phyloP scores from a whole-genome alignment of 1,140 invertebrate species.

The Aethina tumida region DNA sequence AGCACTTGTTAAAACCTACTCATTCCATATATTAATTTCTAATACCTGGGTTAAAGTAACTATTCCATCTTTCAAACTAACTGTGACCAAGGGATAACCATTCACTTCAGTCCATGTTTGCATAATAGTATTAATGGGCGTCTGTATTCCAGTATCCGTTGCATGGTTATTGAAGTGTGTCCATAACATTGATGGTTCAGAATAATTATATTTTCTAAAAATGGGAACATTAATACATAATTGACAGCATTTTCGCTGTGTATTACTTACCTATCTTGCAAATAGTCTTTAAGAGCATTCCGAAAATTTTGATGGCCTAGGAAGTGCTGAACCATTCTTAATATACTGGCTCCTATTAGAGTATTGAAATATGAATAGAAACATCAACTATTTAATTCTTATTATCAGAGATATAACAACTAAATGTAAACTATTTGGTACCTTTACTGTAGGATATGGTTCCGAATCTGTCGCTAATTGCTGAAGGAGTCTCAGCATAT shows the following conservation, averaged over 20 bases:
- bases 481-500: constrained; percentile 17
- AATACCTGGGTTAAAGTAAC: constrained; percentile 17
- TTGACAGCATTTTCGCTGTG: too few species aligned
- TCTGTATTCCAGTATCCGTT: too few species aligned
- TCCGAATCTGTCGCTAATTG: constrained; percentile 43
- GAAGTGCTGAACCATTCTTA: constrained; percentile 66
- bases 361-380: neutral
- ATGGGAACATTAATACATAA: too few species aligned
- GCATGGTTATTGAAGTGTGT: too few species aligned
- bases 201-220: too few species aligned
- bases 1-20: neutral
- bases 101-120: constrained; percentile 63
- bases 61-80: constrained; percentile 28
- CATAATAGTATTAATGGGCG: constrained; percentile 45
- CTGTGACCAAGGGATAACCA: constrained; percentile 51
- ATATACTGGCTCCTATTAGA: constrained; percentile 47
- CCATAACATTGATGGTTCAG: too few species aligned
- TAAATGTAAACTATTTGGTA: constrained; percentile 15
- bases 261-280: constrained; percentile 38
- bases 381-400: too few species aligned
- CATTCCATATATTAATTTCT: too few species aligned
- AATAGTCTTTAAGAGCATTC: constrained; percentile 45
- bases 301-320: constrained; percentile 52
- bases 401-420: too few species aligned
- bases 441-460: constrained; percentile 51